These are phyloP conservation scores for Sphaerophoria taeniata DNA, from an alignment of 2,888 invertebrate species.

Conservation along the genomic window DNA sequence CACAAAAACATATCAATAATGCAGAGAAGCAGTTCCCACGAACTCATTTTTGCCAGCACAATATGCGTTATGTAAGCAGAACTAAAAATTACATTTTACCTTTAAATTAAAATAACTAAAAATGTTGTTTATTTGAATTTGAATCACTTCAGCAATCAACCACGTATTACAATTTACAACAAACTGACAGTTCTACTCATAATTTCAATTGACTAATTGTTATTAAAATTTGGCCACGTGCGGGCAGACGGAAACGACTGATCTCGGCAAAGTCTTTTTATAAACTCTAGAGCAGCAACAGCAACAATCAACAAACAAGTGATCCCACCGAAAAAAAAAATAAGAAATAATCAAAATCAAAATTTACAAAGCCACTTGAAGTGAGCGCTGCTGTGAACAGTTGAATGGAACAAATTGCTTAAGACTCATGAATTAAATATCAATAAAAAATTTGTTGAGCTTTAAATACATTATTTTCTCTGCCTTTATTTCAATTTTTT, in stretches of 20 bases:
- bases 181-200: not conserved
- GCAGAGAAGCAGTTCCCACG: not conserved
- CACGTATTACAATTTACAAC: not conserved
- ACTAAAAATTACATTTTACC: not conserved
- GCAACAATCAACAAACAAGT: conserved; percentile 1
- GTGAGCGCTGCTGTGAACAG: not conserved
- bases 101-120: not conserved
- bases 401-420: conserved; percentile 51
- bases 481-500: not conserved
- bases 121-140: not conserved
- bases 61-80: not conserved
- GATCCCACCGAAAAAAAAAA: not conserved
- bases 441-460: not conserved
- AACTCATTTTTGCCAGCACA: not conserved
- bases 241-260: conserved; percentile 28
- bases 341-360: conserved; percentile 5
- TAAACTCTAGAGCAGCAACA: conserved; percentile 35
- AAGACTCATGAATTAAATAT: conserved; percentile 7
- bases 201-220: not conserved
- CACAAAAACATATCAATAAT: not conserved
- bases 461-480: conserved; percentile 6
- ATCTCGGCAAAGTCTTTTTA: conserved; percentile 31
- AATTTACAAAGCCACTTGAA: not conserved
- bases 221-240: not conserved
- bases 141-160: not conserved